These are phyloP conservation scores for Lineus longissimus DNA, from an alignment of 1,140 invertebrate genomes.

Conservation along the genomic window DNA sequence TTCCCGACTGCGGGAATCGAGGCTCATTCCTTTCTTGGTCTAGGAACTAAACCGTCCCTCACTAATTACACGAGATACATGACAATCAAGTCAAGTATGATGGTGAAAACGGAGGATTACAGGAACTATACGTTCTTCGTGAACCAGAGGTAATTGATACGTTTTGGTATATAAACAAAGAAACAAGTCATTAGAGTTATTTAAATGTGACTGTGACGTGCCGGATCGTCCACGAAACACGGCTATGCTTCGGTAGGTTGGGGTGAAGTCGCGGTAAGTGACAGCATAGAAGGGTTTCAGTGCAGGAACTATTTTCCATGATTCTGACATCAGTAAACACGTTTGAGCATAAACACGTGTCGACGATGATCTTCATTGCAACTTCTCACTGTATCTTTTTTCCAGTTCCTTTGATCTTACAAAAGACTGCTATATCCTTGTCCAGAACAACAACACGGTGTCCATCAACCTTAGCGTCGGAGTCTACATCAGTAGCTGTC, in stretches of 20 bases:
- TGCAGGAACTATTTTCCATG: too few species aligned
- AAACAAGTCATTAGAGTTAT: not conserved
- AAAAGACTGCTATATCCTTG: conserved; percentile 18
- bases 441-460: conserved; percentile 22
- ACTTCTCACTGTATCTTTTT: too few species aligned
- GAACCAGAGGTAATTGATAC: conserved; percentile 21
- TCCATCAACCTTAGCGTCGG: conserved; percentile 25
- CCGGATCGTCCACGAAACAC: too few species aligned
- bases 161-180: not conserved
- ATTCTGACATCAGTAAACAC: too few species aligned
- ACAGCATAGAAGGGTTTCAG: too few species aligned
- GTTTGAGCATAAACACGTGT: too few species aligned
- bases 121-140: conserved; percentile 36
- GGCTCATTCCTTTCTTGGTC: conserved; percentile 24
- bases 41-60: conserved; percentile 21
- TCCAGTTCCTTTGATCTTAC: conserved; percentile 23
- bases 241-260: too few species aligned
- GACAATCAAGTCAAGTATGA: conserved; percentile 4
- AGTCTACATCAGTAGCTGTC: conserved; percentile 31
- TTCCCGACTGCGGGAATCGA: not conserved
- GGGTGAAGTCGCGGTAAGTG: too few species aligned
- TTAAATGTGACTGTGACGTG: not conserved
- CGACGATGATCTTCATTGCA: too few species aligned
- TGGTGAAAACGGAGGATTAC: conserved; percentile 24
- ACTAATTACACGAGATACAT: conserved; percentile 11